phyloP scores from a whole-genome alignment of 2,888 invertebrate genomes.

The Electrophaes corylata region DNA sequence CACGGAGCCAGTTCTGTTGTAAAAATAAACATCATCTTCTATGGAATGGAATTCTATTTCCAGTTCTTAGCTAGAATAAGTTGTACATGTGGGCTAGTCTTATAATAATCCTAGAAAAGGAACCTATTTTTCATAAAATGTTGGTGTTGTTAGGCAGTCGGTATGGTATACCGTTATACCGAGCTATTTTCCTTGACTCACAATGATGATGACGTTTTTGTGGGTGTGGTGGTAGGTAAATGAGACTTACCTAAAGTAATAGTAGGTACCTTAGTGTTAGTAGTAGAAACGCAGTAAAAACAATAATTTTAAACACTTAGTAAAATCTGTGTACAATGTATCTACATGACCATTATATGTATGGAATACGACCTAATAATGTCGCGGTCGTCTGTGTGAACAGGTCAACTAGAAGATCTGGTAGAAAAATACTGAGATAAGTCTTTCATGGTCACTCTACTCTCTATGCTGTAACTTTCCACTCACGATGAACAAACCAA shows the following conservation, averaged over 20 bases:
- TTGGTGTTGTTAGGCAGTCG: not conserved
- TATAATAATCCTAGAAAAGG: too few species aligned
- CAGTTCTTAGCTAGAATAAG: not conserved
- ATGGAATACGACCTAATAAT: too few species aligned
- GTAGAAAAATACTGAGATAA: not conserved
- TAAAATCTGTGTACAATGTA: too few species aligned
- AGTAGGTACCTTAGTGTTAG: too few species aligned
- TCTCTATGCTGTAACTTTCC: constrained; percentile 61
- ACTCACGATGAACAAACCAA: constrained; percentile 53
- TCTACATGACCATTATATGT: too few species aligned
- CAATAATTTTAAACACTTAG: too few species aligned
- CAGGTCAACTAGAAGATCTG: not conserved
- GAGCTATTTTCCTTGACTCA: not conserved
- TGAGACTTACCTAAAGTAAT: not conserved
- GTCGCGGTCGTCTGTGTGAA: too few species aligned
- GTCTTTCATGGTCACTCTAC: constrained; percentile 29
- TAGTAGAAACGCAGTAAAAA: too few species aligned
- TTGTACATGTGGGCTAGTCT: too few species aligned
- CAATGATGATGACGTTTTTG: not conserved
- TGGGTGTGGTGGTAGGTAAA: constrained; percentile 2
- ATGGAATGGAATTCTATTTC: not conserved
- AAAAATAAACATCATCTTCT: constrained; percentile 20
- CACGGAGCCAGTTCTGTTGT: constrained; percentile 6
- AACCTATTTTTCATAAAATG: not conserved
- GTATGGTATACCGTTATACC: not conserved